phyloP scores from a whole-genome alignment of 1,140 invertebrate genomes.

The Doryteuthis pealeii region DNA sequence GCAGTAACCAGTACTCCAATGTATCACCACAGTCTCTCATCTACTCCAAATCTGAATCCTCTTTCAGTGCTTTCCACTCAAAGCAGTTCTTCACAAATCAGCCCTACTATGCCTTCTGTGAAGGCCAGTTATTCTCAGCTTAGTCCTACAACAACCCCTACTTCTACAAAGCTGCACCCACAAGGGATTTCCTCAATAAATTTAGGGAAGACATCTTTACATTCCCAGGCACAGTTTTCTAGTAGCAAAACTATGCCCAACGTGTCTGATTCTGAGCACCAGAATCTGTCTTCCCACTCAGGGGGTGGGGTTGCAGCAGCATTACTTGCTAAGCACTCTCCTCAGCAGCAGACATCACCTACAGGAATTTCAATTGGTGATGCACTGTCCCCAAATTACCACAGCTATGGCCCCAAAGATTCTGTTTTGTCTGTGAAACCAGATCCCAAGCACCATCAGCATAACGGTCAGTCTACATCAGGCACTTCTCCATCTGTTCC shows the following conservation, averaged over 20 bases:
- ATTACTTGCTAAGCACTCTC: background rate
- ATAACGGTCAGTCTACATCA: background rate
- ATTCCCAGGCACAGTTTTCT: background rate
- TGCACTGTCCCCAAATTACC: background rate
- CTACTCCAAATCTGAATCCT: background rate
- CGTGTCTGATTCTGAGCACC: background rate
- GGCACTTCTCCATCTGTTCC: background rate
- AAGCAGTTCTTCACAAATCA: background rate
- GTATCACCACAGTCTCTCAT: background rate
- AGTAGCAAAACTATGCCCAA: background rate
- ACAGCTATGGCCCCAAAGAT: background rate
- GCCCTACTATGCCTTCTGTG: background rate
- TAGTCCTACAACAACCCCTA: background rate
- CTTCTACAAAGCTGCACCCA: background rate
- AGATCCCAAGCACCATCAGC: background rate
- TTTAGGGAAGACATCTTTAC: background rate
- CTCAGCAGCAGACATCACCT: background rate
- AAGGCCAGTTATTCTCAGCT: conserved; percentile 1
- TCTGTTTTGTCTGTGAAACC: background rate
- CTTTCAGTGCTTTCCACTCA: background rate
- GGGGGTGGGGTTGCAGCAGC: background rate
- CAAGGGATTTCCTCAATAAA: background rate
- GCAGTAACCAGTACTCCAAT: background rate
- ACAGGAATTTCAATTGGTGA: background rate
- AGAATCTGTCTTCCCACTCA: background rate